Evolutionary conservation across 2,888 invertebrate species (phyloP).

Genomic region (Eucriotettix oculatus): DNA sequence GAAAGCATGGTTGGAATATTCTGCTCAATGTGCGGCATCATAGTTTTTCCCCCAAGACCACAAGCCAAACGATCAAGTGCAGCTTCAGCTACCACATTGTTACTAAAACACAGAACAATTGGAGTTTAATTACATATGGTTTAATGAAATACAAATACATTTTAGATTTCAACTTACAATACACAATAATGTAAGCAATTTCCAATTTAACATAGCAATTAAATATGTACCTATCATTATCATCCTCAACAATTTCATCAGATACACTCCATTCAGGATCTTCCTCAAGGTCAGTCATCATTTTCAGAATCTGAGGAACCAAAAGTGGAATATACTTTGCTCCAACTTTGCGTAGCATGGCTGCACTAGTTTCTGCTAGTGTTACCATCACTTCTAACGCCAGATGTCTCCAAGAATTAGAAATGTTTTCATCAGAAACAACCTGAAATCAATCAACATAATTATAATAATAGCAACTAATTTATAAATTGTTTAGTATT

Average conservation of each 20-base stretch:
- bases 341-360: conserved; percentile 88
- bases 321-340: conserved; percentile 63
- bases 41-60: conserved; percentile 83
- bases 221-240: conserved; percentile 52
- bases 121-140: neutral
- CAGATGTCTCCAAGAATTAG: conserved; percentile 76
- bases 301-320: conserved; percentile 72
- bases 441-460: conserved; percentile 26
- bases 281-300: conserved; percentile 92
- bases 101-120: conserved; percentile 32
- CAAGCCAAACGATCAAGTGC: conserved; percentile 95
- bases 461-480: neutral
- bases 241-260: conserved; percentile 81
- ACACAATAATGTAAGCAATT: no score
- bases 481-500: neutral
- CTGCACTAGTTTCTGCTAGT: conserved; percentile 84
- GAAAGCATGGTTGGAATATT: conserved; percentile 76
- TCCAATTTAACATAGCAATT: no score
- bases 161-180: no score
- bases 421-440: conserved; percentile 49
- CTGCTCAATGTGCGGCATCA: conserved; percentile 74
- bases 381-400: conserved; percentile 65
- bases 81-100: conserved; percentile 90
- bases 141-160: no score
- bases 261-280: conserved; percentile 76